Conservation (phyloP, 2,797 vertebrate species). For the Pseudochaenichthys georgianus region DNA sequence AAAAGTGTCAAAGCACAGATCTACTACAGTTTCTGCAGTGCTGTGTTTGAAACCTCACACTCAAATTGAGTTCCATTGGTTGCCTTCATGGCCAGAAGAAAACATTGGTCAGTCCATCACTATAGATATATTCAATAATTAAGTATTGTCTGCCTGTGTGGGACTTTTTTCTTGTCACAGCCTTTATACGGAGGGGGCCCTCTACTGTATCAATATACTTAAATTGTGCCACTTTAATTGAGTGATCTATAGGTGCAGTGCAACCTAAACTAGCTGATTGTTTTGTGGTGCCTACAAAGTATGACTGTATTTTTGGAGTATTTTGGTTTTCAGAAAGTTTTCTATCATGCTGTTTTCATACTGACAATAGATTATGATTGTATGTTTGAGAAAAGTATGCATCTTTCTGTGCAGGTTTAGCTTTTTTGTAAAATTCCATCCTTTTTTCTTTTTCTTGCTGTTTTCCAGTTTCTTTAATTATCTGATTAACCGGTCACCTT, state of each 20-base stretch:
- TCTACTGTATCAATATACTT: slow-evolving; percentile 75
- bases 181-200: slow-evolving; percentile 52
- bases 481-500: slow-evolving; percentile 23
- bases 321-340: slow-evolving; percentile 54
- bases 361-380: slow-evolving; percentile 67
- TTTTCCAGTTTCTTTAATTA: slow-evolving; percentile 37
- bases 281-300: slow-evolving; percentile 77
- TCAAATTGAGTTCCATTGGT: slow-evolving; percentile 32
- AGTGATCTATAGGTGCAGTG: slow-evolving; percentile 78
- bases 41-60: slow-evolving; percentile 38
- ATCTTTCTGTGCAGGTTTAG: slow-evolving; percentile 53
- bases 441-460: slow-evolving; percentile 13
- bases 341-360: slow-evolving; percentile 58
- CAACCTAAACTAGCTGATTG: slow-evolving; percentile 76
- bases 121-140: slow-evolving; percentile 43
- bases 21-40: slow-evolving; percentile 27
- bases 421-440: slow-evolving; percentile 59
- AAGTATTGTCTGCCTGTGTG: slow-evolving; percentile 62
- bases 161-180: slow-evolving; percentile 52
- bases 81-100: slow-evolving; percentile 43
- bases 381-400: slow-evolving; percentile 65
- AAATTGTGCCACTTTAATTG: slow-evolving; percentile 81
- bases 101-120: slow-evolving; percentile 34
- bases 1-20: slow-evolving; percentile 44
- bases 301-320: slow-evolving; percentile 61